phyloP scores from a whole-genome alignment of 2,888 invertebrate genomes.

The Pollenia angustigena region DNA sequence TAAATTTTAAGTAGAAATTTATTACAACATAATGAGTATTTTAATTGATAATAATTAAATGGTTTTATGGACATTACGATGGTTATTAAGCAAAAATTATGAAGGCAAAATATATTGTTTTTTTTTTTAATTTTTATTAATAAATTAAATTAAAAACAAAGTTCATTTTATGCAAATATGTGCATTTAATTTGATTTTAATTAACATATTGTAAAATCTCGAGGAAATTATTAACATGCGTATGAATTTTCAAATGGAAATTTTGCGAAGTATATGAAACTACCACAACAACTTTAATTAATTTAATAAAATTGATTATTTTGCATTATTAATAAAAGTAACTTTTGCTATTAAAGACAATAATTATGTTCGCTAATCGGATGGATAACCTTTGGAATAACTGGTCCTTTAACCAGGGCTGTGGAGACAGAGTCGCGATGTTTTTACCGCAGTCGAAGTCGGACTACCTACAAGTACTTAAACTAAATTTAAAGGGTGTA shows the following conservation, averaged over 20 bases:
- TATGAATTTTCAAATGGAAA: too few relatives aligned
- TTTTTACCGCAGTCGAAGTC: too few relatives aligned
- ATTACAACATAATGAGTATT: constrained; percentile 26
- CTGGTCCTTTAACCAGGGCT: too few relatives aligned
- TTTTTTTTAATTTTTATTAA: constrained; percentile 8
- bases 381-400: too few relatives aligned
- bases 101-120: not conserved
- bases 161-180: not conserved
- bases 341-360: too few relatives aligned
- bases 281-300: not conserved
- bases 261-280: not conserved
- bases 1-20: constrained; percentile 19
- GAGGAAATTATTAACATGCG: constrained; percentile 3
- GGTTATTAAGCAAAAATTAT: not conserved
- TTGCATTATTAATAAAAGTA: too few relatives aligned
- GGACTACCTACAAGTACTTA: too few relatives aligned
- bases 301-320: too few relatives aligned
- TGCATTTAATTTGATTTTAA: constrained; percentile 40
- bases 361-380: too few relatives aligned
- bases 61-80: constrained; percentile 24
- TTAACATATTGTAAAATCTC: constrained; percentile 14
- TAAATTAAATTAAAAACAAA: constrained; percentile 17
- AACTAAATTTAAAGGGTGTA: too few relatives aligned
- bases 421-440: too few relatives aligned
- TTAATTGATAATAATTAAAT: constrained; percentile 46